These are phyloP conservation scores for Eupithecia tripunctaria DNA, from an alignment of 2,888 invertebrate species.

Conservation along the genomic window DNA sequence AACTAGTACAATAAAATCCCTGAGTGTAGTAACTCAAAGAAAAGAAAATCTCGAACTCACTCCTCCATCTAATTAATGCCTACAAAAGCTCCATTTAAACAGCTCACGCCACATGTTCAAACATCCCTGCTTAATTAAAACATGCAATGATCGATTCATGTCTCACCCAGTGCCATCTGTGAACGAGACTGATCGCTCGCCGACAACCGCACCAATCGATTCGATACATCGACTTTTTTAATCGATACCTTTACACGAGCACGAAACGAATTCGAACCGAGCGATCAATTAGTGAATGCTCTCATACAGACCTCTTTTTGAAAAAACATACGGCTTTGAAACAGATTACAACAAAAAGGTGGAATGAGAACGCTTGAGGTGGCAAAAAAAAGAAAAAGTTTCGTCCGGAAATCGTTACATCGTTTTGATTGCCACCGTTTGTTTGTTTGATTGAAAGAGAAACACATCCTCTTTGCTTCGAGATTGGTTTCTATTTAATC, in stretches of 20 bases:
- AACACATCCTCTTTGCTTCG: slow-evolving; percentile 40
- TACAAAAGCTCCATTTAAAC: slow-evolving; percentile 54
- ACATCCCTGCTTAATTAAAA: slow-evolving; percentile 59
- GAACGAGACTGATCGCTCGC: slow-evolving; percentile 62
- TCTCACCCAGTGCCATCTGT: slow-evolving; percentile 71
- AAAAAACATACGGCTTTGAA: slow-evolving; percentile 72
- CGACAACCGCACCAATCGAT: slow-evolving; percentile 72
- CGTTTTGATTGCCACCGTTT: slow-evolving; percentile 69
- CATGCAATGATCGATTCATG: slow-evolving; percentile 57
- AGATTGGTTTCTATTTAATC: slow-evolving; percentile 33
- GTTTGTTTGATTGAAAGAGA: slow-evolving; percentile 65
- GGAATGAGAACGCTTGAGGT: slow-evolving; percentile 61
- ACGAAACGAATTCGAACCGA: slow-evolving; percentile 66
- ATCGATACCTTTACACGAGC: slow-evolving; percentile 59
- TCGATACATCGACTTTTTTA: slow-evolving; percentile 70
- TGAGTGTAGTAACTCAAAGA: neutral
- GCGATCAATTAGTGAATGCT: slow-evolving; percentile 79
- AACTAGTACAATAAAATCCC: neutral
- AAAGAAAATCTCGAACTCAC: slow-evolving; percentile 14
- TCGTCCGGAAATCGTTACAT: slow-evolving; percentile 72
- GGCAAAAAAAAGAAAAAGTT: slow-evolving; percentile 61
- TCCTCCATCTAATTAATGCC: slow-evolving; percentile 57
- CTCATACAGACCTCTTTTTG: slow-evolving; percentile 69
- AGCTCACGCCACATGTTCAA: slow-evolving; percentile 59
- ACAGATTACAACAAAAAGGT: slow-evolving; percentile 61